Conservation (phyloP, 2,797 vertebrate species). For the Onychomys torridus region DNA sequence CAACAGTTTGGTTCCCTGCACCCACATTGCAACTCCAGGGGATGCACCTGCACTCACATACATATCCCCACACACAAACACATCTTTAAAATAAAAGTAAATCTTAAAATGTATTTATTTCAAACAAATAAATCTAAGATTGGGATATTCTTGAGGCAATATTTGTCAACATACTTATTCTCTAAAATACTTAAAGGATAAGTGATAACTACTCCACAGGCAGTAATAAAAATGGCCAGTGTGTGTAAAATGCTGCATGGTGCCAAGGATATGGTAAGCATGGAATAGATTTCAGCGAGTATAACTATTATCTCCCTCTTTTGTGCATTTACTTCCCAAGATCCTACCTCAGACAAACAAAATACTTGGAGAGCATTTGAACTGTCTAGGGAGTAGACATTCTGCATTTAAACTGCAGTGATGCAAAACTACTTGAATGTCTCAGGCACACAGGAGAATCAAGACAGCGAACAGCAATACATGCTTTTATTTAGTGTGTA, state of each 20-base stretch:
- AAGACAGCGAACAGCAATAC: not conserved
- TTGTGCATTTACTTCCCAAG: not conserved
- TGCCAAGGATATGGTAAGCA: not conserved
- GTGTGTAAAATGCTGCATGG: not conserved
- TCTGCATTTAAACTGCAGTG: not conserved
- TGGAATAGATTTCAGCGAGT: not conserved
- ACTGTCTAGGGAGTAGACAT: not conserved
- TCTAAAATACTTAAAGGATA: constrained; percentile 17
- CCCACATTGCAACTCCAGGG: not conserved
- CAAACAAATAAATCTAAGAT: not conserved
- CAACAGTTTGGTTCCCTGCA: not conserved
- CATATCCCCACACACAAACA: not conserved
- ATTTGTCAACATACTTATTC: not conserved
- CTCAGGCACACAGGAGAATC: not conserved
- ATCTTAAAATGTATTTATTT: not conserved
- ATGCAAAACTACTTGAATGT: not conserved
- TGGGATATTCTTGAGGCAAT: not conserved
- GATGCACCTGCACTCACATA: rapidly evolving
- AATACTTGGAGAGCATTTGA: not conserved
- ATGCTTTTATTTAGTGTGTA: not conserved
- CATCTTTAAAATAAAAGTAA: not conserved
- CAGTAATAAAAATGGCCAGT: constrained; percentile 22
- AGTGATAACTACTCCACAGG: not conserved
- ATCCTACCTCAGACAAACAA: not conserved
- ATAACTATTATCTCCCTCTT: not conserved